These are phyloP conservation scores for Pelagia noctiluca DNA, from an alignment of 30 jellyfish, hydroid and myxozoan species.

Conservation along the genomic window DNA sequence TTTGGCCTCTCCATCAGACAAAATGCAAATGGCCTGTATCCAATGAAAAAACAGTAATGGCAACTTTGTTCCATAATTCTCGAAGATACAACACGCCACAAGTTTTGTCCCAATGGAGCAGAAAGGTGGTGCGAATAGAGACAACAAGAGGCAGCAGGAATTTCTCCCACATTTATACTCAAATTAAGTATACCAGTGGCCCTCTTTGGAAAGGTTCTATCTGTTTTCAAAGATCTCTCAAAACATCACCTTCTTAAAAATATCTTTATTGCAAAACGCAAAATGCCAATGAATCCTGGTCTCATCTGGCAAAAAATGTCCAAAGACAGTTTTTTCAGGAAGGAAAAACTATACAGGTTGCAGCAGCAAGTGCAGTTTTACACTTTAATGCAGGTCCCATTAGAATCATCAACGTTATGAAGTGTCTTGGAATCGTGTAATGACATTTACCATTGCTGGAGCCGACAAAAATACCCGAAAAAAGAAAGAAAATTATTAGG, in stretches of 20 bases:
- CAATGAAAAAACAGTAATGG: slow-evolving; percentile 6
- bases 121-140: slow-evolving; percentile 15
- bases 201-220: background rate
- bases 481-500: no score
- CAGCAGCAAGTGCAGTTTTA: no score
- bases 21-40: background rate
- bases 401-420: no score
- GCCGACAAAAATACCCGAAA: no score
- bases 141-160: background rate
- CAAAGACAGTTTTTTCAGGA: slow-evolving; percentile 7
- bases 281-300: slow-evolving; percentile 18
- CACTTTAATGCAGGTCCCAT: no score
- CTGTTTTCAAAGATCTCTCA: slow-evolving; percentile 3
- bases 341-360: slow-evolving; percentile 13
- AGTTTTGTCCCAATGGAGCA: no score
- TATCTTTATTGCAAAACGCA: slow-evolving; percentile 1
- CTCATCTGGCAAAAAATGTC: slow-evolving; percentile 28
- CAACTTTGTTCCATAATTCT: background rate
- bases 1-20: slow-evolving; percentile 15
- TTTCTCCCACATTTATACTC: background rate
- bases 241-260: background rate
- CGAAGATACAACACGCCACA: no score
- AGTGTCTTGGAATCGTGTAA: no score
- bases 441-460: no score
- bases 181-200: background rate